A percentile compares a stretch with the other conserved stretches of the same genome.
Evolutionary conservation across 2,113 vertebrate genomes (phyloP).

Genomic region (Butorides virescens): DNA sequence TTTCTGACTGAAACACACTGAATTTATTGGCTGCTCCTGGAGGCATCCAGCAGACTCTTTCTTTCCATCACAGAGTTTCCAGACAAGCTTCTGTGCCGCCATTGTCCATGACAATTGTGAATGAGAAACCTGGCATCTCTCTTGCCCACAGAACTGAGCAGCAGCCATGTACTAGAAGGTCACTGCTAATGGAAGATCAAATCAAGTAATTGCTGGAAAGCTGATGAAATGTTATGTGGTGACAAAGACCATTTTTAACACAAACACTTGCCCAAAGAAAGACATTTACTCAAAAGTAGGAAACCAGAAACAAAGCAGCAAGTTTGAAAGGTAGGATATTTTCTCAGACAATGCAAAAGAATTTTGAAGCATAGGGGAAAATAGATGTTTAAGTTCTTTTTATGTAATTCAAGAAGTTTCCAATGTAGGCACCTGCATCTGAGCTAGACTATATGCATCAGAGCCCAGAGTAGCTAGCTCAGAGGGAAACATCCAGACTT

Average conservation of each 20-base stretch:
- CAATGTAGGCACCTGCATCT: background rate
- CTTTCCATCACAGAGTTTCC: background rate
- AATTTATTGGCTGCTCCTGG: background rate
- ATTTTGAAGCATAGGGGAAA: background rate
- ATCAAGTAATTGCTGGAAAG: background rate
- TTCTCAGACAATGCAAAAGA: background rate
- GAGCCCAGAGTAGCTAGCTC: background rate
- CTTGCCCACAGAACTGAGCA: background rate
- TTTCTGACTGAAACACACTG: background rate
- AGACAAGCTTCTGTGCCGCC: background rate
- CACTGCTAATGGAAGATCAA: background rate
- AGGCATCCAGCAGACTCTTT: background rate
- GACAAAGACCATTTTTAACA: background rate
- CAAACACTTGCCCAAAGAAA: background rate
- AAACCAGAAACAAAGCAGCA: background rate
- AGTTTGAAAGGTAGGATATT: background rate
- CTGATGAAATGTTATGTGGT: background rate
- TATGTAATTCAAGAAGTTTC: background rate
- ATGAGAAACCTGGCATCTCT: background rate
- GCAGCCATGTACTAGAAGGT: background rate
- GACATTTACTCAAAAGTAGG: background rate
- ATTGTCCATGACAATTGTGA: background rate
- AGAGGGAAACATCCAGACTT: background rate
- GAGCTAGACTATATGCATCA: background rate
- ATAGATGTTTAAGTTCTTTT: background rate